Percentiles rank a stretch among this genome's conserved stretches.
Conservation (phyloP, 2,113 vertebrate species). For the Phainopepla nitens region DNA sequence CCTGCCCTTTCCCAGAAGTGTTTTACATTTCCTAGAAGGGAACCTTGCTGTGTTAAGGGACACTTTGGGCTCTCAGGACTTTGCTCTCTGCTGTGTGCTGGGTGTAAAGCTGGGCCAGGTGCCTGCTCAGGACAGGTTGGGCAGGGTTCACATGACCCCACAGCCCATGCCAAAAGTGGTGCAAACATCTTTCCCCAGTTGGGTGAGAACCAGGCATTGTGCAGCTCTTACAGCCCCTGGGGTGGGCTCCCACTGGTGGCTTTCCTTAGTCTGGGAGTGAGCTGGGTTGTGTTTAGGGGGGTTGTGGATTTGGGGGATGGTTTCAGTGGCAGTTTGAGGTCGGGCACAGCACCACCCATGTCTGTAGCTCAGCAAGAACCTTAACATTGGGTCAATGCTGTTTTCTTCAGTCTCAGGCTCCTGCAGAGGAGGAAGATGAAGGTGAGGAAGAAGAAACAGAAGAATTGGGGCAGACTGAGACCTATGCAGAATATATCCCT, state of each 20-base stretch:
- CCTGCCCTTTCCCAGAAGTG: background rate
- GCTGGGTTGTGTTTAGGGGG: background rate
- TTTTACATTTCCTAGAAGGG: background rate
- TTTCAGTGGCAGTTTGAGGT: background rate
- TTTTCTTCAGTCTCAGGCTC: conserved; percentile 67
- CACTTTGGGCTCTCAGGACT: background rate
- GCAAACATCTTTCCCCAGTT: background rate
- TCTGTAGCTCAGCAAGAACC: rapidly evolving
- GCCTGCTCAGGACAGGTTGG: background rate
- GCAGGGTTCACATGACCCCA: background rate
- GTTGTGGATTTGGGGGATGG: background rate
- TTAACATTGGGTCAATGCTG: background rate
- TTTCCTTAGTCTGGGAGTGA: background rate
- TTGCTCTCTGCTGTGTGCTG: background rate
- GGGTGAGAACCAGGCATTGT: background rate
- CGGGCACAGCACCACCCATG: background rate
- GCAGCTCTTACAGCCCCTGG: background rate
- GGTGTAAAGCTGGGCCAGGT: background rate
- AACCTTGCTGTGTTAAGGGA: rapidly evolving
- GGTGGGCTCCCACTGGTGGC: background rate
- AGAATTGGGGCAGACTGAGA: conserved; percentile 93
- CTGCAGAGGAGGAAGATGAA: conserved; percentile 89
- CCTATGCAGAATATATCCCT: conserved; percentile 92
- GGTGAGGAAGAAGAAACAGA: conserved; percentile 90
- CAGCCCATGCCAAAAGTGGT: background rate